Conservation (phyloP, 2,797 vertebrate species). For the Erithacus rubecula region DNA sequence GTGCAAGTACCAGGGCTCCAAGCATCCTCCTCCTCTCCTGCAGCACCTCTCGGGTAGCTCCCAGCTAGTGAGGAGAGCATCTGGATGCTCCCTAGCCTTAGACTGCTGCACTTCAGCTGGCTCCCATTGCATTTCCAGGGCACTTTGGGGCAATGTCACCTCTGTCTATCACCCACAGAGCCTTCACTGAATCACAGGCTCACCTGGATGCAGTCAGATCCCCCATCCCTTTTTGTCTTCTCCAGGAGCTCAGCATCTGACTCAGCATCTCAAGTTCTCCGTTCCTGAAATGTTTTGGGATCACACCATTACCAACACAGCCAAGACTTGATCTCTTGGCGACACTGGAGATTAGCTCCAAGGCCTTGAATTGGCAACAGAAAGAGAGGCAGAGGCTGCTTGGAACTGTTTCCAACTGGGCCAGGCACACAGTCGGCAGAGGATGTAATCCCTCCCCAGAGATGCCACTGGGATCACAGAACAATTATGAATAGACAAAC, state of each 20-base stretch:
- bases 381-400: not conserved
- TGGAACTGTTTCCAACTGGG: not conserved
- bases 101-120: not conserved
- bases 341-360: not conserved
- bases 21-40: not conserved
- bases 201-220: not conserved
- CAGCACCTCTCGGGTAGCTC: not conserved
- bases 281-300: not conserved
- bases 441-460: not conserved
- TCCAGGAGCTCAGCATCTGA: not conserved
- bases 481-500: not conserved
- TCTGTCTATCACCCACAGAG: not conserved
- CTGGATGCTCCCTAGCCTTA: not conserved
- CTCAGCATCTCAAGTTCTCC: not conserved
- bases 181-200: not conserved
- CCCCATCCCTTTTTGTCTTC: not conserved
- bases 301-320: not conserved
- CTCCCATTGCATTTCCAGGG: not conserved
- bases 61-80: not conserved
- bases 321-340: conserved; percentile 11
- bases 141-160: accelerated
- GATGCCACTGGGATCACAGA: not conserved
- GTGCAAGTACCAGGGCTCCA: not conserved
- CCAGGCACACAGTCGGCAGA: not conserved
- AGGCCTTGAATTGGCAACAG: not conserved